Conservation (phyloP, 2,113 vertebrate species). For the Etia nguti region DNA sequence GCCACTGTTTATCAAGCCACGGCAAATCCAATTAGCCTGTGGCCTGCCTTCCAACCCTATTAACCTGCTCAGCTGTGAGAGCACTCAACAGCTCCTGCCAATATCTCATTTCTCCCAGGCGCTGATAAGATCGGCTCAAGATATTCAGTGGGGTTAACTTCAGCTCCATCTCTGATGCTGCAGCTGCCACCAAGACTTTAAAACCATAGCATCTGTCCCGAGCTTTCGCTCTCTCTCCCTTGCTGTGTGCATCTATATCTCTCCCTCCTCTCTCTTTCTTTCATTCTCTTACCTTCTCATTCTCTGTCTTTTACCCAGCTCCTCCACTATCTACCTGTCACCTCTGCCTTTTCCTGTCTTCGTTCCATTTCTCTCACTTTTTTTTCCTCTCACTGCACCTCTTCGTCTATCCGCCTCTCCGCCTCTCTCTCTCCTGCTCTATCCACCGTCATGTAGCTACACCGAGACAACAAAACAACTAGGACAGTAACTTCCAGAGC, state of each 20-base stretch:
- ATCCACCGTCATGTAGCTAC: conserved; percentile 65
- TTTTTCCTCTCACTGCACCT: not conserved
- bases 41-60: conserved; percentile 92
- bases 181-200: conserved; percentile 67
- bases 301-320: not conserved
- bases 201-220: conserved; percentile 68
- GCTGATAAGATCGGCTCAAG: conserved; percentile 93
- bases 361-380: not conserved
- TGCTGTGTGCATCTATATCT: not conserved
- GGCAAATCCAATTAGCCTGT: conserved; percentile 97
- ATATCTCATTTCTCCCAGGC: conserved; percentile 93
- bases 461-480: conserved; percentile 72
- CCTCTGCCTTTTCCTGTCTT: conserved; percentile 18
- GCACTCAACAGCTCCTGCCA: conserved; percentile 87
- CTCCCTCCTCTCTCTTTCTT: conserved; percentile 34
- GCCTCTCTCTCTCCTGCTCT: conserved; percentile 16
- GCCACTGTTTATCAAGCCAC: conserved; percentile 89
- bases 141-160: conserved; percentile 88
- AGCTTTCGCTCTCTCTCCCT: conserved; percentile 64
- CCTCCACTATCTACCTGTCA: conserved; percentile 27
- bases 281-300: conserved; percentile 4
- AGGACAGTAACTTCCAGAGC: conserved; percentile 78
- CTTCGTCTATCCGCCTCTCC: conserved; percentile 61
- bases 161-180: conserved; percentile 74
- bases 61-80: conserved; percentile 92